phyloP scores from a whole-genome alignment of 2,797 vertebrate species.

The Phataginus tetradactyla region DNA sequence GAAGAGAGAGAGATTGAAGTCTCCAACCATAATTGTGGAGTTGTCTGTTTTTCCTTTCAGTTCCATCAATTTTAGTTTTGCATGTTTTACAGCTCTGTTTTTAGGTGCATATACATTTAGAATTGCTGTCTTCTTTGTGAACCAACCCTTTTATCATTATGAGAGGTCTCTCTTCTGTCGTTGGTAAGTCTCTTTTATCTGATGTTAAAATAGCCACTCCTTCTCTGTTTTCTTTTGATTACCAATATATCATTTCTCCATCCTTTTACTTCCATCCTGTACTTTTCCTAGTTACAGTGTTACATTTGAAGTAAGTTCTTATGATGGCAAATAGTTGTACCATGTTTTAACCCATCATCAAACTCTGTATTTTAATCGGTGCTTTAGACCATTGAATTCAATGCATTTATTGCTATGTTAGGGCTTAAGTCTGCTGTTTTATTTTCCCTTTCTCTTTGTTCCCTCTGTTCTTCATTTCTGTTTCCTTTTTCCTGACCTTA shows the following conservation, averaged over 20 bases:
- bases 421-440: background rate
- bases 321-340: background rate
- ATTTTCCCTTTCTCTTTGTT: background rate
- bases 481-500: background rate
- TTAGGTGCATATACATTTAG: background rate
- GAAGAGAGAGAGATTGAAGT: background rate
- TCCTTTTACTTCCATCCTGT: background rate
- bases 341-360: background rate
- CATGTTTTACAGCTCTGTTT: background rate
- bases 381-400: background rate
- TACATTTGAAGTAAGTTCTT: conserved; percentile 20
- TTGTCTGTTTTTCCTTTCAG: background rate
- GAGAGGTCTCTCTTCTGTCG: background rate
- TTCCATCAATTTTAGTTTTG: background rate
- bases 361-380: conserved; percentile 29
- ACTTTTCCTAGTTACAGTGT: background rate
- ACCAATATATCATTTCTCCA: background rate
- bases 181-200: background rate
- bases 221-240: background rate
- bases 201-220: background rate
- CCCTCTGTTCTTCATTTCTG: background rate
- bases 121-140: background rate
- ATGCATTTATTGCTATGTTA: background rate
- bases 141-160: background rate
- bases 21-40: background rate